Base-by-base conservation (phyloP, 2,888 invertebrate species). In the Ligdia adustata region DNA sequence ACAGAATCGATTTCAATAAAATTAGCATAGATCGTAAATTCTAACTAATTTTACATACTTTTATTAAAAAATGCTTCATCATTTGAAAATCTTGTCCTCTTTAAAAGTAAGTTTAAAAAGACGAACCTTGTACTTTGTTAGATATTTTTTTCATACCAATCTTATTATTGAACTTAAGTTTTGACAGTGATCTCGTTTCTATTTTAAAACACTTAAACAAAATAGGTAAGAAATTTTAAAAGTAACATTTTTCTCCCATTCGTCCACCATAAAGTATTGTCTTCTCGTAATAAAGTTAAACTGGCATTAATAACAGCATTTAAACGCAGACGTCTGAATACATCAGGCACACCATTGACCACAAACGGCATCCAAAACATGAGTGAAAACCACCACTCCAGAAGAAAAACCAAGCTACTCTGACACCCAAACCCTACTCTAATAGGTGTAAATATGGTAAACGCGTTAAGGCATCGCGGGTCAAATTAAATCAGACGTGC, bases 401-500 rank as follows among this genome's bases (percentile, higher is more conserved):
- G 64, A 55, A 61, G 64, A 69, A 62, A 60, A 66, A 75, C 87
- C 87, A 87, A 72, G 69, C 70, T 80, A 76, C 55, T 49, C 53
- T 69, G 86, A 78, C 60, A 81, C 81, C 51, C 64, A 60, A 61
- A 60, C 69, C 61, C 67, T 55, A 45, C 55, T 60, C 52, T 75
- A 75, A 74, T 76, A 70, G 64, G 60, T 60, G 59, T 49, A 61
- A 64, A 64, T 62, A 64, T 58, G 65, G 63, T 57, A 60, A 61
- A 52, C 55, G 47, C 55, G 62, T 62, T 62, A 53, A 63, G 62
- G 64, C 66, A 67, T 67, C 66, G 57, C 70, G 64, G 89, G 74
- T 84, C 87, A 75, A 75, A 73, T 75, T 87, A 82, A 74, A 78
- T 75, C 72, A 80, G 87, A 58, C 75, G 67, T 64, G 73, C 59